Evolutionary conservation across 2,888 invertebrate species (phyloP).

Genomic region (Microchrysa polita): DNA sequence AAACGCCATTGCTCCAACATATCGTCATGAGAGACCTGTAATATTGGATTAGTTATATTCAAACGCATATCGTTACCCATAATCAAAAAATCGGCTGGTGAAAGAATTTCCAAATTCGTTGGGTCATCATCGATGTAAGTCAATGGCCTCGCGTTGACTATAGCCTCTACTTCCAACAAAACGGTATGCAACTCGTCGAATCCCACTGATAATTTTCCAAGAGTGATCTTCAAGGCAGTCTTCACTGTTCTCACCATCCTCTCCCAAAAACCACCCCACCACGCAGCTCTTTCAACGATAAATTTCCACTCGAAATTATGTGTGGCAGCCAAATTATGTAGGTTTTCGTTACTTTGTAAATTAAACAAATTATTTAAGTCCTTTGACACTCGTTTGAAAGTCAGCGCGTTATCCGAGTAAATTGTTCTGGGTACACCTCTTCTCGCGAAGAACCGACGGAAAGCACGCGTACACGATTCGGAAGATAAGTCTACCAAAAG

Average conservation of each 20-base stretch:
- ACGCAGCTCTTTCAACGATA: slow-evolving; percentile 41
- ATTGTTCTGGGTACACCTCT: slow-evolving; percentile 41
- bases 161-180: slow-evolving; percentile 23
- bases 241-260: slow-evolving; percentile 34
- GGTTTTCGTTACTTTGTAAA: background rate
- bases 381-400: slow-evolving; percentile 30
- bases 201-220: slow-evolving; percentile 13
- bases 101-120: background rate
- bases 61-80: background rate
- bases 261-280: slow-evolving; percentile 45
- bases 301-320: slow-evolving; percentile 21
- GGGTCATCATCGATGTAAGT: slow-evolving; percentile 1
- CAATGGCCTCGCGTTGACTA: slow-evolving; percentile 34
- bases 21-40: too few species aligned
- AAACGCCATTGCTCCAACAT: too few species aligned
- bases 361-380: background rate
- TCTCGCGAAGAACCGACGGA: slow-evolving; percentile 38
- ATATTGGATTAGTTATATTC: too few species aligned
- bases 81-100: slow-evolving; percentile 26
- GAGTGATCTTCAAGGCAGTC: slow-evolving; percentile 28
- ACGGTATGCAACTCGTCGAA: slow-evolving; percentile 30
- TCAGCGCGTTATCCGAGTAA: slow-evolving; percentile 33
- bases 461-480: slow-evolving; percentile 25
- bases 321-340: slow-evolving; percentile 35
- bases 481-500: slow-evolving; percentile 25